Evolutionary conservation across 2,113 vertebrate genomes (phyloP), one percentile per base, ranked within the genome.

Genomic region (Nesoenas mayeri): DNA sequence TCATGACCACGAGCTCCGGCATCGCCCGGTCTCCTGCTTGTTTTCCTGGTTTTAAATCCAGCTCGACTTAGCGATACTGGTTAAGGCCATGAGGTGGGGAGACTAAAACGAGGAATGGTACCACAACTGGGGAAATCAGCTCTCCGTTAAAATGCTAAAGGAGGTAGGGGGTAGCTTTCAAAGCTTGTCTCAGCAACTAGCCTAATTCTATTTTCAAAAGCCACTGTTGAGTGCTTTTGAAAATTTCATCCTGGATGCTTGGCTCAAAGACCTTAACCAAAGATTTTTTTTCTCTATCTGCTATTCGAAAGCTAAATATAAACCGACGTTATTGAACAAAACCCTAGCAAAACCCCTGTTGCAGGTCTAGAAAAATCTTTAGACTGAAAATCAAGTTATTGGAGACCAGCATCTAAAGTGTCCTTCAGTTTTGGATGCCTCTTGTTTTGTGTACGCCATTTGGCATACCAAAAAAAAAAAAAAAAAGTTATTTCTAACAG

Each of bases 131-230:
- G 54, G 69, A 88, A 91, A 92, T 79, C 65, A 18, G 69, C 73
- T 83, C 88, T 80, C 85, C 26, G 93, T 75, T 75, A 86, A 96
- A 97, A 95, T 84, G 90, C 79, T 93, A 50, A 86, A 67, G 48
- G 85, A 92, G 53, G 79, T 69, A 69, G 92, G 95, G 90, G 95
- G 88, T 83, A 86, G 32, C 69, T 94, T 92, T 97, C 92, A 93
- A 95, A 96, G 79, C 91, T 77, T 84, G 89, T 93, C 94, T 93
- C 94, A 95, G 91, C 73, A 91, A 95, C 96, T 95, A 88, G 88
- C 78, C 91, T 94, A 97, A 97, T 96, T 96, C 95, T 93, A 19
- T 82, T 97, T 91, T 92, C 91, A 95, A 95, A 97, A 95, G 71
- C 70, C 93, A 92, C 92, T 51, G 84, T 91, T 92, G 92, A 95